Percentiles rank a stretch among this genome's conserved stretches.
Conservation (phyloP, 2,113 vertebrate species). For the Cyphomyrus discorhynchus region DNA sequence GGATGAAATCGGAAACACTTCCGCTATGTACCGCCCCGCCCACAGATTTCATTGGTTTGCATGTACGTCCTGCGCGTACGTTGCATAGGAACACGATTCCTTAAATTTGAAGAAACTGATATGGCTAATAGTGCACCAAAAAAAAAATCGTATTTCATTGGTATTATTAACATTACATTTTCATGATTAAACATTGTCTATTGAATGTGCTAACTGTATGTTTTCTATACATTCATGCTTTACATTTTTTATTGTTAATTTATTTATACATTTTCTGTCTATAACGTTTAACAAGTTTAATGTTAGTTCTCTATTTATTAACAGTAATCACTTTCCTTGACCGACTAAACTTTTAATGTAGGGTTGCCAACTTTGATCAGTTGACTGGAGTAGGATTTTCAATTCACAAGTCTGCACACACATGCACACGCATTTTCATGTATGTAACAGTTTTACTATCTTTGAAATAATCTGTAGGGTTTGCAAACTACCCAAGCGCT, state of each 20-base stretch:
- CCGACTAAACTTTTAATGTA: neutral
- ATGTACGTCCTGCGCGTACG: neutral
- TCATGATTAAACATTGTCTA: neutral
- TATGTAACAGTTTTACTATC: neutral
- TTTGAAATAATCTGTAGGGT: too few relatives aligned
- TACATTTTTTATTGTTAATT: neutral
- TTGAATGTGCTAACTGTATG: neutral
- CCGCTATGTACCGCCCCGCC: neutral
- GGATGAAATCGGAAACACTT: neutral
- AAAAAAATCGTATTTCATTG: neutral
- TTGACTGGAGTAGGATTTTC: neutral
- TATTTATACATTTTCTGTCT: neutral
- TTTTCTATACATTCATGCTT: neutral
- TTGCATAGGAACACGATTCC: neutral
- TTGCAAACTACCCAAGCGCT: too few relatives aligned
- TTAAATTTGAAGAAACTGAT: neutral
- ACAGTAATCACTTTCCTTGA: neutral
- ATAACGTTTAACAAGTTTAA: neutral
- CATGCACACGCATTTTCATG: neutral
- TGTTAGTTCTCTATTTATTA: neutral
- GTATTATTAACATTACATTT: neutral
- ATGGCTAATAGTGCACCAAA: neutral
- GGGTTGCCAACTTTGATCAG: neutral
- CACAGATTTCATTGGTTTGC: neutral
- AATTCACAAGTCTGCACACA: neutral